Base-by-base conservation (phyloP, 2,797 vertebrate genomes). In the Mus caroli region DNA sequence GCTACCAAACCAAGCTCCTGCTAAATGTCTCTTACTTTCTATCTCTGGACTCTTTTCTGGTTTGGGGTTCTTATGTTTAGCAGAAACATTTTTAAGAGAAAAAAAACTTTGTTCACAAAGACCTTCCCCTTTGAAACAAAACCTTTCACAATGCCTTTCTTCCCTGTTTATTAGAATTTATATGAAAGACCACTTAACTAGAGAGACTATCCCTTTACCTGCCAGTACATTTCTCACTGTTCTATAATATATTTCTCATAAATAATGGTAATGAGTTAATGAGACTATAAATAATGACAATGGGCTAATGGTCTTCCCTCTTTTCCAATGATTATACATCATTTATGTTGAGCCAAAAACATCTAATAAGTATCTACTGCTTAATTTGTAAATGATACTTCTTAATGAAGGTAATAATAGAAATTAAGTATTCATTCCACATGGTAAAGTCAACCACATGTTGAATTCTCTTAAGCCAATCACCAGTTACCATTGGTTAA, bases 231-330 rank as follows among this genome's bases (percentile, higher is more conserved):
- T 92, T 87, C 88, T 84, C 54, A 95, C 31, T 77, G 12, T 52
- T 91, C 73, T 82, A 69, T 31, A 80, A 94, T 4, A 17, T 52
- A 94, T 62, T 54, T 67, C 11, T 75, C 31, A 58, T 92, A 84
- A 97, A 85, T 90, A 85, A 95, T 77, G 20, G 22, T 17, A 96
- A 43, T 26, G n/a, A 95, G 69, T 91, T 94, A 76, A 62, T 85
- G 62, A 85, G 31, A 15, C 90, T 75, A 26, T n/a, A 75, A 85
- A 75, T 88, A n/a, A 73, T 90, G 22, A 19, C 40, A 94, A 34
- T 75, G 34, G 93, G 64, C 83, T 86, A 83, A 54, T 83, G 83
- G n/a, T 89, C 31, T 92, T 94, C 52, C 78, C 24, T 50, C n/a
- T 89, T 6, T 86, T 91, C 64, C 78, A 40, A 91, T 80, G 50